Evolutionary conservation across 2,113 vertebrate species (phyloP), one percentile per base, ranked within the genome.

Genomic region (Chamaetylas fuelleborni): DNA sequence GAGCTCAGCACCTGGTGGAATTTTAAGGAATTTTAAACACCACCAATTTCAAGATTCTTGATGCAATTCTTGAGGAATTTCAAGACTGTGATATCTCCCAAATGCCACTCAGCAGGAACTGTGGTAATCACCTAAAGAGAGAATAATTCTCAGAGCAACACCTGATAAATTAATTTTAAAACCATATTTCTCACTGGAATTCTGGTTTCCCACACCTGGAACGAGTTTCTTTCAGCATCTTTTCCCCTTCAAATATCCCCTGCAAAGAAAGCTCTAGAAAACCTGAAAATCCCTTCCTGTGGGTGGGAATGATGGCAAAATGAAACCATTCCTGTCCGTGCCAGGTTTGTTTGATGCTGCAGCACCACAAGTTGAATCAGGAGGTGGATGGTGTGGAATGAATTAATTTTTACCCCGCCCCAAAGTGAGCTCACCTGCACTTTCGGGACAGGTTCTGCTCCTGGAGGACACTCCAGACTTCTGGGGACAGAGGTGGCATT

Each of bases 371-470:
- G 64, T 33, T 67, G 38, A 10, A 19, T 45, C n/a, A 50, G 53
- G 83, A 19, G 53, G 36, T 11, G 43, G 65, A 38, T 25, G 58
- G 36, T 33, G n/a, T 8, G 13, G 43, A 19, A 56, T 76, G 22
- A 23, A 47, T 51, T 8, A 80, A 80, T 26, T 43, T 43, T 36
- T 47, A 15, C 48, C 64, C 38, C 60, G 53, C 14, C 47, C 78
- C 47, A 56, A 43, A 19, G 6, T 6, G 62, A 81, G 92, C 96
- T 93, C 89, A 98, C 98, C 98, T 93, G 53, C n/a, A 96, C 57
- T 22, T 97, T 96, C 7, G 96, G 94, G 47, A 34, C 67, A 13
- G 34, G 25, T 48, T 93, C 36, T 66, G 71, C 5, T 96, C 65
- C n/a, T 47, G 69, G 51, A n/a, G 81, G 28, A 25, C 5, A 3